phyloP scores from a whole-genome alignment of 1,140 invertebrate genomes.

The Procambarus virginalis region DNA sequence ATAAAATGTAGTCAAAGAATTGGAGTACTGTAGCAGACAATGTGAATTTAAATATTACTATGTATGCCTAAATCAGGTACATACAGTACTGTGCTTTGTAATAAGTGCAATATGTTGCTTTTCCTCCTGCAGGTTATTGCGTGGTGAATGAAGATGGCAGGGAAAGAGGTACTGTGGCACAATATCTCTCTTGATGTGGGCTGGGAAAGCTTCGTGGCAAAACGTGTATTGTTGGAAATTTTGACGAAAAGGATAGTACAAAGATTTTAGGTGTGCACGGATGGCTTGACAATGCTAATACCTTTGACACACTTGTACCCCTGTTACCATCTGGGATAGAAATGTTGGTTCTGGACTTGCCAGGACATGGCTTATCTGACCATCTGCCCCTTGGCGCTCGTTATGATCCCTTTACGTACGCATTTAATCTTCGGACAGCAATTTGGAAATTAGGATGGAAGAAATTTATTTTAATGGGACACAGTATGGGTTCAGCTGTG shows the following conservation, averaged over 20 bases:
- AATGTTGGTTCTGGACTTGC: constrained; percentile 69
- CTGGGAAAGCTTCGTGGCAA: constrained; percentile 34
- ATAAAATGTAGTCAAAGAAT: no score
- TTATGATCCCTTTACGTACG: constrained; percentile 28
- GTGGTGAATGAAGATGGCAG: neutral
- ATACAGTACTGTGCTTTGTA: no score
- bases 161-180: constrained; percentile 9
- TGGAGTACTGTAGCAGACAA: no score
- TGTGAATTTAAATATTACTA: no score
- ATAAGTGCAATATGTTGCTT: no score
- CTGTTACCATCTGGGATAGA: constrained; percentile 38
- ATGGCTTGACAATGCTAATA: constrained; percentile 71
- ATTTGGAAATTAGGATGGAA: constrained; percentile 27
- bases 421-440: constrained; percentile 17
- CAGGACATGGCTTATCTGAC: constrained; percentile 71
- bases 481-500: constrained; percentile 36
- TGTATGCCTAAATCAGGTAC: no score
- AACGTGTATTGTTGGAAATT: constrained; percentile 21
- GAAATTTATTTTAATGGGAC: constrained; percentile 25
- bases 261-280: constrained; percentile 68
- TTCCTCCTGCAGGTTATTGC: neutral
- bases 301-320: constrained; percentile 70
- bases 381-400: constrained; percentile 70
- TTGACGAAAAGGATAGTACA: neutral
- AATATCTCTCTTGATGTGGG: constrained; percentile 25